These are phyloP conservation scores for Columba livia DNA, from an alignment of 2,113 vertebrate genomes.

Conservation along the genomic window DNA sequence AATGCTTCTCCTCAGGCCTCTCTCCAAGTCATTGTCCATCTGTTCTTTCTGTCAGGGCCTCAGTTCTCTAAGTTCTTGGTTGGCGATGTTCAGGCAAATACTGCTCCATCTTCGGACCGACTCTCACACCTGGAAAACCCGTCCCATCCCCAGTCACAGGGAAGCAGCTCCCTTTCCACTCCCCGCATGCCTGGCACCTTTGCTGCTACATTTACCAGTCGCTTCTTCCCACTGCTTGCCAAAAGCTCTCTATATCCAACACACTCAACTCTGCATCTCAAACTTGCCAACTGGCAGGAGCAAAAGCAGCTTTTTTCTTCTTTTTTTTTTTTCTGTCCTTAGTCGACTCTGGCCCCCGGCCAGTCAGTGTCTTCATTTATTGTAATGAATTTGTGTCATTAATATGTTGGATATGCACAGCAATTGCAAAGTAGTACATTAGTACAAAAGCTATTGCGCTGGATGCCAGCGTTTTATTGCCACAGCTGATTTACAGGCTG, in stretches of 20 bases:
- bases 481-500: constrained; percentile 67
- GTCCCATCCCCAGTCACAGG: not conserved
- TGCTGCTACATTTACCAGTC: not conserved
- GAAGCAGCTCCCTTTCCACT: not conserved
- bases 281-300: not conserved
- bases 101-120: no score
- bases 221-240: not conserved
- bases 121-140: not conserved
- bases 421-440: constrained; percentile 67
- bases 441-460: constrained; percentile 63
- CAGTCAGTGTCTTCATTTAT: constrained; percentile 62
- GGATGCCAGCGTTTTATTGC: constrained; percentile 69
- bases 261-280: not conserved
- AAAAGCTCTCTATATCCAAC: not conserved
- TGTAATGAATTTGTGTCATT: constrained; percentile 74
- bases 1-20: no score
- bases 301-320: not conserved
- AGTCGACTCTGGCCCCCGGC: not conserved
- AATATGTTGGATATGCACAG: constrained; percentile 69
- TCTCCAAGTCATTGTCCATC: no score
- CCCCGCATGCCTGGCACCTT: not conserved
- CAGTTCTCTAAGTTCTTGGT: no score
- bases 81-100: no score
- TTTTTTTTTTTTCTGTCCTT: not conserved
- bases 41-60: no score